Conservation (phyloP, 2,113 vertebrate genomes). For the Gyps fulvus region DNA sequence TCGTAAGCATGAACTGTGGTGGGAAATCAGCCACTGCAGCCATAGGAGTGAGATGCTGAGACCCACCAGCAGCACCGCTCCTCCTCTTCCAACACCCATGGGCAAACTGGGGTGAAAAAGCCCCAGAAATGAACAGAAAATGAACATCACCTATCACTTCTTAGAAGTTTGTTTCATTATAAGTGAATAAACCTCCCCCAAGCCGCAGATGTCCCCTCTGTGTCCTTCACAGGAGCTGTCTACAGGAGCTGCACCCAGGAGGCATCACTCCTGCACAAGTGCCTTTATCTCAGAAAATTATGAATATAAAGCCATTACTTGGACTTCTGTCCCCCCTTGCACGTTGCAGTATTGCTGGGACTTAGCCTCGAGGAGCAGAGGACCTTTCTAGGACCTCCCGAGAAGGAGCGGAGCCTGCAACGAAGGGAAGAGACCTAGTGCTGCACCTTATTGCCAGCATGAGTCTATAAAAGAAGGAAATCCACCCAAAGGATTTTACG, state of each 20-base stretch:
- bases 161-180: not conserved
- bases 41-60: not conserved
- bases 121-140: not conserved
- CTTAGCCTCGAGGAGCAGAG: fast-evolving
- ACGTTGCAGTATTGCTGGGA: not conserved
- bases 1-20: fast-evolving
- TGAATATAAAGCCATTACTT: not conserved
- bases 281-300: not conserved
- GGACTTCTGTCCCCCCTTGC: not conserved
- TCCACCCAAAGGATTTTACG: not conserved
- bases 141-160: not conserved
- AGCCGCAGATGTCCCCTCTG: not conserved
- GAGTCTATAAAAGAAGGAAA: not conserved
- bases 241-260: not conserved
- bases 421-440: not conserved
- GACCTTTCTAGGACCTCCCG: not conserved
- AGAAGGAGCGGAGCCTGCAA: not conserved
- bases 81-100: not conserved
- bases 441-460: not conserved
- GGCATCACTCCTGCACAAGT: not conserved
- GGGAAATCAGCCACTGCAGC: not conserved
- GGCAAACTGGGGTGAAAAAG: not conserved
- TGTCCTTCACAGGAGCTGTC: not conserved
- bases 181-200: not conserved
- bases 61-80: not conserved